Evolutionary conservation across 2,113 vertebrate genomes (phyloP), one percentile per base, ranked within the genome.

Genomic region (Psilopsiagon aurifrons): DNA sequence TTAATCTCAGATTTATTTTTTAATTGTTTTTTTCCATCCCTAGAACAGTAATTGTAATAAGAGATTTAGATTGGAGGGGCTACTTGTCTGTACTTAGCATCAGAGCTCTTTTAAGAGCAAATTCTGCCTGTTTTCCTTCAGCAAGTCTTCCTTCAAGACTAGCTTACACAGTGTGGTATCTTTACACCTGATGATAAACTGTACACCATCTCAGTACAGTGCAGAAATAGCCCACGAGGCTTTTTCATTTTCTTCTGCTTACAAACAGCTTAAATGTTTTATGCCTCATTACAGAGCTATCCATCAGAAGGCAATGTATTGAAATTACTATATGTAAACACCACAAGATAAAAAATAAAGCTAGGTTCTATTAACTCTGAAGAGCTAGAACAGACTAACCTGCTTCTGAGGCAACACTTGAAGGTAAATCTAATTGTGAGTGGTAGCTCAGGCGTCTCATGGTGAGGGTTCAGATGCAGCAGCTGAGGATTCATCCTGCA

Each of bases 261-360:
- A 15, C 66, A 41, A 59, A 12, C 35, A 4, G 5, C 29, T 35
- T 43, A 6, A 44, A 17, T 5, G 44, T 51, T 25, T 49, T 12
- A 1, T 8, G 33, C 35, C 10, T 24, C 66, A 0, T 52, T 10
- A 43, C n/a, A 4, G 37, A 66, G 64, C 66, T 4, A 0, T 52
- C 93, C 28, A 1, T 55, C 10, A 23, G 89, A 11, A 28, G 19
- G 55, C 7, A 9, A 4, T 0, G 74, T 18, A 5, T 31, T 25
- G 41, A 62, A 49, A 33, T 1, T 66, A 28, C 35, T 7, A 0
- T 1, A 12, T 1, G 10, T 3, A 25, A 69, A 57, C 78, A 31
- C 18, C 84, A 4, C 23, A 2, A 35, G 18, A 41, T 44, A 47
- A 23, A 29, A 27, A 63, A 83, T 46, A 5, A 27, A 60, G 3